Conservation (phyloP, 1,140 invertebrate species). For the Drosophila nebulosa region DNA sequence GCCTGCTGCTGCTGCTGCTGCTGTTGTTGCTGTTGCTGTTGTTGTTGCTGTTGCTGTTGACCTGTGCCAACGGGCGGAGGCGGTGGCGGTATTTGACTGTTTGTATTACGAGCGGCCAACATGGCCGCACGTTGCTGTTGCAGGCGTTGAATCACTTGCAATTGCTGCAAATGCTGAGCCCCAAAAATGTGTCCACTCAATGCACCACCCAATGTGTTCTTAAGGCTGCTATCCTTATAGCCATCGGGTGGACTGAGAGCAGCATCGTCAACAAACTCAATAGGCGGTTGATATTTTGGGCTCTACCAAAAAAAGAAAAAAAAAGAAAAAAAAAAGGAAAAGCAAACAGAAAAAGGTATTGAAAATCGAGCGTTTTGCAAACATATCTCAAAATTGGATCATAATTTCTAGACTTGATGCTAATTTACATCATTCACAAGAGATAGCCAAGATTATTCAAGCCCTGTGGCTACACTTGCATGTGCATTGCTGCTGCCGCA, state of each 20-base stretch:
- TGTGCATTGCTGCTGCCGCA: too few species aligned
- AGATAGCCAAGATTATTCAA: background rate
- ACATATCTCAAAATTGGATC: too few species aligned
- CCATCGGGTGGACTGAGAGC: constrained; percentile 92
- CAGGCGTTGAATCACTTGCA: constrained; percentile 82
- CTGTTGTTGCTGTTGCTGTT: constrained; percentile 36
- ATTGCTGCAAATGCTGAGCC: constrained; percentile 84
- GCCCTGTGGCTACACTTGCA: background rate
- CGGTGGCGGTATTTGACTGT: constrained; percentile 67
- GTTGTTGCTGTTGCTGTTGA: constrained; percentile 41
- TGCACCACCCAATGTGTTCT: constrained; percentile 82
- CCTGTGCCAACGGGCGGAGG: constrained; percentile 61
- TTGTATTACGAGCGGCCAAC: constrained; percentile 75
- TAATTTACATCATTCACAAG: background rate
- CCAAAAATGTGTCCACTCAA: constrained; percentile 84
- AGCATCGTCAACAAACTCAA: constrained; percentile 87
- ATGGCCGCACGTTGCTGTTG: constrained; percentile 81
- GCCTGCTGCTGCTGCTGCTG: constrained; percentile 39
- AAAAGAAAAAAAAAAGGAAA: background rate
- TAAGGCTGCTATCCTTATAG: constrained; percentile 88
- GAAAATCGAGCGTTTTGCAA: too few species aligned
- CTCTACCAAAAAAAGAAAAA: constrained; percentile 63
- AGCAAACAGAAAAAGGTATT: background rate
- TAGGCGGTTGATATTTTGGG: constrained; percentile 84
- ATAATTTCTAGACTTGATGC: background rate